Conservation (phyloP, 2,113 vertebrate genomes). For the Ceyx margarethae region DNA sequence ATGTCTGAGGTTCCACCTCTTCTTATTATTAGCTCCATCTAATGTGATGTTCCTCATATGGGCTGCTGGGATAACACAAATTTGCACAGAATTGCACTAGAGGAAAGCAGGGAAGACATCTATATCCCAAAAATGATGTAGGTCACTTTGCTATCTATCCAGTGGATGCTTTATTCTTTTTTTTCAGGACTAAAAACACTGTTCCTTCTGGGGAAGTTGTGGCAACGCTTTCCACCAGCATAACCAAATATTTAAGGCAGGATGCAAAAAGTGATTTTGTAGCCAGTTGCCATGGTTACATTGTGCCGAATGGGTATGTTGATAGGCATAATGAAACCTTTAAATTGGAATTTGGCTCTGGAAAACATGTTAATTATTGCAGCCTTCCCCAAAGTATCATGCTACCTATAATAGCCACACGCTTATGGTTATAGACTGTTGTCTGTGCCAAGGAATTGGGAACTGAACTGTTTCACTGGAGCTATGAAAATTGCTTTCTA, state of each 20-base stretch:
- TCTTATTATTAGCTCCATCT: background rate
- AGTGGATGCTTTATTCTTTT: background rate
- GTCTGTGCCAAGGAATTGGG: background rate
- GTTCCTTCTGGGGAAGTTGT: background rate
- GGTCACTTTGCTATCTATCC: background rate
- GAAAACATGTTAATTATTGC: background rate
- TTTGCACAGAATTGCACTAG: background rate
- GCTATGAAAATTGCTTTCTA: background rate
- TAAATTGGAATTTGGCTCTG: conserved; percentile 32
- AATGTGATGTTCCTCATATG: background rate
- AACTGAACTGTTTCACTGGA: background rate
- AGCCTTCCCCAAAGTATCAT: conserved; percentile 27
- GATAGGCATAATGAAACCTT: background rate
- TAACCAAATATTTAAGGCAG: background rate
- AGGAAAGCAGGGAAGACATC: background rate
- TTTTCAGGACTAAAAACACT: background rate
- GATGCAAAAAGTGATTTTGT: fast-evolving
- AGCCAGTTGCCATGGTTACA: background rate
- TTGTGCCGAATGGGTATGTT: background rate
- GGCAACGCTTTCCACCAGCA: background rate
- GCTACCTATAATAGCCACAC: conserved; percentile 3
- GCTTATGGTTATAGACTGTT: background rate
- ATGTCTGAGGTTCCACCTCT: conserved; percentile 2
- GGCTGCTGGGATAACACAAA: background rate
- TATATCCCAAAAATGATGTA: background rate